Conservation (phyloP, 2,113 vertebrate genomes). For the Odocoileus virginianus region DNA sequence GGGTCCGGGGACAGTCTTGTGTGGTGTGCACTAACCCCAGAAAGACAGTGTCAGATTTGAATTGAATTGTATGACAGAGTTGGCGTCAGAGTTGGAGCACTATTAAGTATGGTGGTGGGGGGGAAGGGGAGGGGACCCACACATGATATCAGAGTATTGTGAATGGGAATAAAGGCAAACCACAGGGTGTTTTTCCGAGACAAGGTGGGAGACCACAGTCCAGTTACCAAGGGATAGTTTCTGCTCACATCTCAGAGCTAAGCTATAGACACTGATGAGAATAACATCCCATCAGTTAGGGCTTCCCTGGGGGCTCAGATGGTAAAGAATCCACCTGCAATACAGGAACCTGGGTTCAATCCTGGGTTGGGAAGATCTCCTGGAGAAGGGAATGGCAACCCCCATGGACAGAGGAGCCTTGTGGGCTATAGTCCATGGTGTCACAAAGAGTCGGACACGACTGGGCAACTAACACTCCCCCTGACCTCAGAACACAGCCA, state of each 20-base stretch:
- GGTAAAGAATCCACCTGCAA: neutral
- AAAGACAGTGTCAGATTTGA: neutral
- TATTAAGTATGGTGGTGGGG: neutral
- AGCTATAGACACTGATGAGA: neutral
- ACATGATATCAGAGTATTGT: too few species aligned
- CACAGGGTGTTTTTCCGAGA: neutral
- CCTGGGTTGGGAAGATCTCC: neutral
- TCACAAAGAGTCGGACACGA: neutral
- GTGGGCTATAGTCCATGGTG: neutral
- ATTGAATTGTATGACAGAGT: neutral
- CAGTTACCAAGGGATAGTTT: neutral
- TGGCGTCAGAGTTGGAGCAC: neutral
- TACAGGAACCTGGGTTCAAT: neutral
- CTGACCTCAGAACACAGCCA: too few species aligned
- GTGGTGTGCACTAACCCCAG: neutral
- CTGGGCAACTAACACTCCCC: neutral
- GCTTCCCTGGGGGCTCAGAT: neutral
- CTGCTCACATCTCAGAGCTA: neutral
- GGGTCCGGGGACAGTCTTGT: too few species aligned
- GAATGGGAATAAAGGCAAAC: neutral
- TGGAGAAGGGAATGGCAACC: neutral
- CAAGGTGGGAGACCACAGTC: neutral
- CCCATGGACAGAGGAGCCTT: neutral
- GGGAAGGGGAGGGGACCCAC: accelerated
- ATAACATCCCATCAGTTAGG: neutral